Evolutionary conservation across 2,797 vertebrate genomes (phyloP).

Genomic region (Pseudochromis fuscus): DNA sequence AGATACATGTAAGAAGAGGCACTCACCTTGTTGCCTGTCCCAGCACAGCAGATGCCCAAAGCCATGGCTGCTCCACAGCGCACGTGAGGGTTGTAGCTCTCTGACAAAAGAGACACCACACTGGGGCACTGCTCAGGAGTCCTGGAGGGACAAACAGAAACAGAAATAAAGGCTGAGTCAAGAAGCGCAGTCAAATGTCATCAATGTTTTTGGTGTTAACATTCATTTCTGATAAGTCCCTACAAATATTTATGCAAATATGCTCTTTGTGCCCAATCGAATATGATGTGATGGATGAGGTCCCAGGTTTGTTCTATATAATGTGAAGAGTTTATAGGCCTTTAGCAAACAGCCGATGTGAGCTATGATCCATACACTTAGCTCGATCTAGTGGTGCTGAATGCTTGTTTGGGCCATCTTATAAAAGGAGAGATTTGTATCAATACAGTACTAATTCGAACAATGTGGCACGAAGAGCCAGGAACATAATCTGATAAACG

Average conservation of each 20-base stretch:
- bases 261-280: background rate
- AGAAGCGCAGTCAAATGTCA: background rate
- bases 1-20: too few relatives aligned
- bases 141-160: slow-evolving; percentile 76
- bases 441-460: background rate
- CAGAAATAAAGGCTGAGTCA: background rate
- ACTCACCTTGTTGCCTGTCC: slow-evolving; percentile 96
- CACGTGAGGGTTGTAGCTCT: slow-evolving; percentile 99
- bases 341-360: background rate
- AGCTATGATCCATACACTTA: background rate
- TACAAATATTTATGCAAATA: background rate
- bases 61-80: slow-evolving; percentile 99
- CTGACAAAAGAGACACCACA: slow-evolving; percentile 96
- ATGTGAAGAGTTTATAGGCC: background rate
- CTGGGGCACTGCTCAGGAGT: slow-evolving; percentile 99
- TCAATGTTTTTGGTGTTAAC: background rate
- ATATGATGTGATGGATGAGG: slow-evolving; percentile 18
- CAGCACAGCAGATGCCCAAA: slow-evolving; percentile 98
- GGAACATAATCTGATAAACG: background rate
- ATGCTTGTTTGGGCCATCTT: background rate
- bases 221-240: background rate
- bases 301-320: slow-evolving; percentile 21
- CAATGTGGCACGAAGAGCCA: background rate
- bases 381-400: background rate
- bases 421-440: background rate